Conservation (phyloP, 2,113 vertebrate species). For the Ahaetulla prasina region DNA sequence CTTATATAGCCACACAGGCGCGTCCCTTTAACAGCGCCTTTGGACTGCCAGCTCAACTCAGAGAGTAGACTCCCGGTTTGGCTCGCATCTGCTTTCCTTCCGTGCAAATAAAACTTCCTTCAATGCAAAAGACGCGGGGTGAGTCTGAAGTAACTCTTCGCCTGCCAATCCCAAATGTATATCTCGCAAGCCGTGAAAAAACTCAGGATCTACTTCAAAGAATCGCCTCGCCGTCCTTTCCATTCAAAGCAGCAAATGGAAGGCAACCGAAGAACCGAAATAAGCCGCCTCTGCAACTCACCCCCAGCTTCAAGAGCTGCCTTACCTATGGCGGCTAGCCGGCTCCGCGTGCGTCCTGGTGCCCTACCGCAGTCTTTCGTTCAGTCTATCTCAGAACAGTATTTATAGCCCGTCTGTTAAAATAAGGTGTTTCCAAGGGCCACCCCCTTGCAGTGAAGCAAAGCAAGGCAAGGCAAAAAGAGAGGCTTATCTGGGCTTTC, state of each 20-base stretch:
- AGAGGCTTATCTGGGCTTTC: not conserved
- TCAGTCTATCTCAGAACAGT: constrained; percentile 57
- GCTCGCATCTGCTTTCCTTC: not conserved
- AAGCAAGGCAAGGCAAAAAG: constrained; percentile 52
- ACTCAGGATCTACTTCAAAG: not conserved
- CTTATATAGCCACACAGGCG: not conserved
- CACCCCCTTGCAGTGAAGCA: constrained; percentile 53
- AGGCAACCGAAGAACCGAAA: not conserved
- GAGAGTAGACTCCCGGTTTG: not conserved
- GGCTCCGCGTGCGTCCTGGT: not conserved
- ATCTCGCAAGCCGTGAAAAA: not conserved
- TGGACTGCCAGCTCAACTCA: not conserved
- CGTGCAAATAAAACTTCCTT: not conserved
- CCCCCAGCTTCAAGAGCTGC: not conserved
- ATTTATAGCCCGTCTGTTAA: constrained; percentile 62
- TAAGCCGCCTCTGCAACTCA: not conserved
- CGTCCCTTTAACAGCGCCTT: not conserved
- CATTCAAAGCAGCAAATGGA: not conserved
- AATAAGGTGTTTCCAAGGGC: constrained; percentile 63
- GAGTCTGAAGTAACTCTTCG: not conserved
- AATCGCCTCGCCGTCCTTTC: not conserved
- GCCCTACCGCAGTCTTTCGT: constrained; percentile 5
- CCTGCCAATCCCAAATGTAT: not conserved
- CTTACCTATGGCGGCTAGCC: too few species aligned
- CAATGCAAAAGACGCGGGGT: not conserved